These are phyloP conservation scores for Dipodomys merriami DNA, from an alignment of 2,113 vertebrate genomes.

Conservation along the genomic window DNA sequence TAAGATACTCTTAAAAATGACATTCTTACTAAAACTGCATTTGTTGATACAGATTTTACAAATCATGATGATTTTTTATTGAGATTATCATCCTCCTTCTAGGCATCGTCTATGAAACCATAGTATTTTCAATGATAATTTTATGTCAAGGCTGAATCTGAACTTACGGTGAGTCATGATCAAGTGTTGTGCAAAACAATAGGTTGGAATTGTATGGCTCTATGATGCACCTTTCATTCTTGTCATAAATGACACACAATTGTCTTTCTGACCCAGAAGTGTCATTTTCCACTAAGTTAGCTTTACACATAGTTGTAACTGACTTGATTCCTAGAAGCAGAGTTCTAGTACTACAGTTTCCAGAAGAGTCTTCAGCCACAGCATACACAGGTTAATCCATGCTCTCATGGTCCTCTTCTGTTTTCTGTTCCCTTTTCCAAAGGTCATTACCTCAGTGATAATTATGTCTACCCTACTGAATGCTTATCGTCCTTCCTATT, in stretches of 20 bases:
- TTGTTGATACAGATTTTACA: background rate
- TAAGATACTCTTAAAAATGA: background rate
- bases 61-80: slow-evolving; percentile 14
- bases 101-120: background rate
- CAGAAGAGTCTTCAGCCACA: slow-evolving; percentile 15
- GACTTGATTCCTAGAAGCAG: slow-evolving; percentile 28
- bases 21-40: background rate
- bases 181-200: background rate
- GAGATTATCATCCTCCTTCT: background rate
- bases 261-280: background rate
- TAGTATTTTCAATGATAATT: background rate
- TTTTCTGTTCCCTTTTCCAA: background rate
- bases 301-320: slow-evolving; percentile 49
- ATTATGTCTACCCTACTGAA: slow-evolving; percentile 60
- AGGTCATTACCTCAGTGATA: slow-evolving; percentile 62
- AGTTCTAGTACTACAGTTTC: slow-evolving; percentile 26
- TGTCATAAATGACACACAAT: background rate
- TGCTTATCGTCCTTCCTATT: slow-evolving; percentile 29
- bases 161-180: background rate
- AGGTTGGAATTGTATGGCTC: background rate
- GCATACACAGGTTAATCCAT: slow-evolving; percentile 15
- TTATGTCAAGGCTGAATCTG: background rate
- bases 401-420: background rate
- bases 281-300: slow-evolving; percentile 25
- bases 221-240: background rate